These are phyloP conservation scores for Cyanocitta stelleri DNA, from an alignment of 2,113 vertebrate genomes.

Conservation along the genomic window DNA sequence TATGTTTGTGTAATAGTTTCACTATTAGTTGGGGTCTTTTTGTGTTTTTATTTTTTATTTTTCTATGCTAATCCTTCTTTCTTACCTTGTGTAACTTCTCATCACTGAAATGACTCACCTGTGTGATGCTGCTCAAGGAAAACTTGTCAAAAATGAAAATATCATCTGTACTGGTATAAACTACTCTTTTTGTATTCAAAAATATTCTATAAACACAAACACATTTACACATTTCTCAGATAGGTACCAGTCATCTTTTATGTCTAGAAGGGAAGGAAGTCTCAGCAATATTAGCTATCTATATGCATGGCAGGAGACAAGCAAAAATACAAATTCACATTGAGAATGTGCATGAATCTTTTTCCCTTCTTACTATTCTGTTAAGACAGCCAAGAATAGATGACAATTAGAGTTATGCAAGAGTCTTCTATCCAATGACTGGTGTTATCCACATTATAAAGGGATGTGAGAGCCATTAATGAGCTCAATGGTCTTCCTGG, in stretches of 20 bases:
- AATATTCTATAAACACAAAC: neutral
- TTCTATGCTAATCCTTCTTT: neutral
- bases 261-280: neutral
- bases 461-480: neutral
- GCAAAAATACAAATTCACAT: neutral
- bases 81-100: neutral
- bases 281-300: neutral
- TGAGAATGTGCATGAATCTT: neutral
- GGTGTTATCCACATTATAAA: neutral
- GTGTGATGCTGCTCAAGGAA: neutral
- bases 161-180: neutral
- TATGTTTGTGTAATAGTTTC: neutral
- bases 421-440: neutral
- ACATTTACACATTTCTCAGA: neutral
- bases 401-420: neutral
- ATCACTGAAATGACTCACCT: neutral
- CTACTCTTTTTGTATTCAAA: neutral
- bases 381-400: neutral
- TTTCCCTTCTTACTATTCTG: neutral
- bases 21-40: accelerated
- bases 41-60: neutral
- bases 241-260: neutral
- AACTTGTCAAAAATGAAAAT: neutral
- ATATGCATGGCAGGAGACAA: neutral
- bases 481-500: neutral